These are phyloP conservation scores for Heteropelma amictum DNA, from an alignment of 2,888 invertebrate genomes.

Conservation along the genomic window DNA sequence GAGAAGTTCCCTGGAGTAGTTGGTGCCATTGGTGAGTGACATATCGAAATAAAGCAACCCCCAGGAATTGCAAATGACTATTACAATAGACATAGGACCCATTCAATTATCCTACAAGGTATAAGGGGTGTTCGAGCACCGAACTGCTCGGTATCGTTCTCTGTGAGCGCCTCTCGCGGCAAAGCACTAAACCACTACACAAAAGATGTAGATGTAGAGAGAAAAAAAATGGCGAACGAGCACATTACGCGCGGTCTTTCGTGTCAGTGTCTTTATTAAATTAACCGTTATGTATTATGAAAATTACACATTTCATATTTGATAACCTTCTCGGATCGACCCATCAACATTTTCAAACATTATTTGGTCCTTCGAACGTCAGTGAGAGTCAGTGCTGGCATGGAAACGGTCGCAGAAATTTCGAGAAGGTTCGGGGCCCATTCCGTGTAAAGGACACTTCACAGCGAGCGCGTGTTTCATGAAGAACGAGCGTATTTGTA, in stretches of 20 bases:
- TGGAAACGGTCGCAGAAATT: background rate
- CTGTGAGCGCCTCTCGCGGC: background rate
- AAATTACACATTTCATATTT: background rate
- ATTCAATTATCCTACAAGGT: constrained; percentile 28
- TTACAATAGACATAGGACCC: constrained; percentile 22
- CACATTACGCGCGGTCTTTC: background rate
- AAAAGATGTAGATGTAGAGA: background rate
- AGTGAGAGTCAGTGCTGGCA: background rate
- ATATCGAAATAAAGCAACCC: constrained; percentile 32
- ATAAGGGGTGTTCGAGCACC: background rate
- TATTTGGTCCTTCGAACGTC: constrained; percentile 1
- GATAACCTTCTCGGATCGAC: background rate
- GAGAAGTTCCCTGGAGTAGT: constrained; percentile 33
- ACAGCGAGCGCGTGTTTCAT: background rate
- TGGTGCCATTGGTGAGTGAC: constrained; percentile 42
- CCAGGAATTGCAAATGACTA: constrained; percentile 21
- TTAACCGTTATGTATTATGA: background rate
- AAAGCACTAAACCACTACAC: background rate
- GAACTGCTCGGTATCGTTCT: background rate
- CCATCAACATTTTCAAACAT: background rate
- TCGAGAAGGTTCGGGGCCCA: background rate
- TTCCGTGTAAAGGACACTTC: background rate
- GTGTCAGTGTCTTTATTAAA: background rate
- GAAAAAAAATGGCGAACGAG: background rate
- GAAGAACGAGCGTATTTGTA: background rate